Percentiles rank a stretch among this genome's conserved stretches.
These are phyloP conservation scores for Chelon auratus DNA, from an alignment of 2,797 vertebrate genomes.

Conservation along the genomic window DNA sequence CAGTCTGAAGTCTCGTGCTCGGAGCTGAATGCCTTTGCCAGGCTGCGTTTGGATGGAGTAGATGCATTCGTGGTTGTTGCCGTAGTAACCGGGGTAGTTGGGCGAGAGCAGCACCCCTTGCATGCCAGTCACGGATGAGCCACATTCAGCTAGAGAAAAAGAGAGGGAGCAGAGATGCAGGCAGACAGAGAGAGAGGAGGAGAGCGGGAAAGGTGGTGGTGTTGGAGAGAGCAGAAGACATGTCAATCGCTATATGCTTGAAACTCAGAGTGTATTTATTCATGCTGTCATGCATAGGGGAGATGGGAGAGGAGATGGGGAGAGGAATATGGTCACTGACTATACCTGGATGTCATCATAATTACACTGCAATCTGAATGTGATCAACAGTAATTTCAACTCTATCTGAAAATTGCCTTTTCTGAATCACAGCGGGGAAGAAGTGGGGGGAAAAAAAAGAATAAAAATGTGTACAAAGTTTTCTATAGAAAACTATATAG, in stretches of 20 bases:
- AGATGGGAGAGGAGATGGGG: constrained; percentile 46
- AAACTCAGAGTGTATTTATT: constrained; percentile 66
- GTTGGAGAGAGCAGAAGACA: constrained; percentile 76
- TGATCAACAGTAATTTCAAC: constrained; percentile 64
- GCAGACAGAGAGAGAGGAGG: constrained; percentile 20
- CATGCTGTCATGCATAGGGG: constrained; percentile 60
- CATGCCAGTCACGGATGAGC: constrained; percentile 95
- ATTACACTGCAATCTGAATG: constrained; percentile 71
- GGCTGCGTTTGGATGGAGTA: constrained; percentile 99
- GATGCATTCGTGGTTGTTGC: constrained; percentile 98
- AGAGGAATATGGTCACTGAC: constrained; percentile 44
- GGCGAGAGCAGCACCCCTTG: constrained; percentile 97
- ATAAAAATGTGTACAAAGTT: background rate
- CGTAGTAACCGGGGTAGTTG: constrained; percentile 97
- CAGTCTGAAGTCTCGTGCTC: constrained; percentile 92
- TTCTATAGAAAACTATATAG: constrained; percentile 25
- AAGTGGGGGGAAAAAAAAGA: background rate
- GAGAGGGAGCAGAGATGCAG: constrained; percentile 52
- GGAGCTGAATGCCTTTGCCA: constrained; percentile 97
- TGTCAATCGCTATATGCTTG: constrained; percentile 80
- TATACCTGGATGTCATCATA: constrained; percentile 66
- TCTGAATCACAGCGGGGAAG: constrained; percentile 35
- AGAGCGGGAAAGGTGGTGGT: constrained; percentile 21
- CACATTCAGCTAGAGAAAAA: constrained; percentile 92
- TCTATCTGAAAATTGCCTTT: constrained; percentile 60